Conservation (phyloP, 2,113 vertebrate genomes). For the Thunnus thynnus region DNA sequence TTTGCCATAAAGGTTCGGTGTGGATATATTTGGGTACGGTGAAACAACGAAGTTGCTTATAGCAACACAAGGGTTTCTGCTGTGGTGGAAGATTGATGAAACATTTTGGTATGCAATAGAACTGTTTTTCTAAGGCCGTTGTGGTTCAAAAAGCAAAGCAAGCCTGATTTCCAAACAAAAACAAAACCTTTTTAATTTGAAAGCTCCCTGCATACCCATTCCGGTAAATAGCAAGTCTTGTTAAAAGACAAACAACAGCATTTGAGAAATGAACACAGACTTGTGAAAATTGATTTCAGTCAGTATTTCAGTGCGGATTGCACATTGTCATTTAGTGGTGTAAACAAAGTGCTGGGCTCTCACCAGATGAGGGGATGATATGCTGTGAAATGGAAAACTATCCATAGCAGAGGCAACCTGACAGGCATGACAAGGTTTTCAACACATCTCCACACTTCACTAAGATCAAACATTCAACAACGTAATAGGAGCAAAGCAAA, state of each 20-base stretch:
- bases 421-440: constrained; percentile 57
- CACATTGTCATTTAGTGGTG: constrained; percentile 56
- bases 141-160: constrained; percentile 17
- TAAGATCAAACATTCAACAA: constrained; percentile 44
- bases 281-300: constrained; percentile 64
- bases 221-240: constrained; percentile 17
- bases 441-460: constrained; percentile 35
- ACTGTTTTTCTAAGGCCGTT: background rate
- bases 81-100: background rate
- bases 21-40: background rate
- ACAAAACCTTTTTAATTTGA: constrained; percentile 17
- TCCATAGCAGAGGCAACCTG: constrained; percentile 58
- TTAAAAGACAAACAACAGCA: constrained; percentile 53
- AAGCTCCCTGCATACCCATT: constrained; percentile 1
- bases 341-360: constrained; percentile 64
- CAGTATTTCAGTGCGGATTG: constrained; percentile 49
- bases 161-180: background rate
- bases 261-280: constrained; percentile 49
- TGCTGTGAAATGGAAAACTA: constrained; percentile 71
- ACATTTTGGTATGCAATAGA: background rate
- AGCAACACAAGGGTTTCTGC: background rate
- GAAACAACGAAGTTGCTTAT: background rate
- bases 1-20: background rate
- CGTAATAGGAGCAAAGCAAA: constrained; percentile 45
- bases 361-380: constrained; percentile 61